Base-by-base conservation (phyloP, 2,113 vertebrate genomes). In the Hippocampus abdominalis region DNA sequence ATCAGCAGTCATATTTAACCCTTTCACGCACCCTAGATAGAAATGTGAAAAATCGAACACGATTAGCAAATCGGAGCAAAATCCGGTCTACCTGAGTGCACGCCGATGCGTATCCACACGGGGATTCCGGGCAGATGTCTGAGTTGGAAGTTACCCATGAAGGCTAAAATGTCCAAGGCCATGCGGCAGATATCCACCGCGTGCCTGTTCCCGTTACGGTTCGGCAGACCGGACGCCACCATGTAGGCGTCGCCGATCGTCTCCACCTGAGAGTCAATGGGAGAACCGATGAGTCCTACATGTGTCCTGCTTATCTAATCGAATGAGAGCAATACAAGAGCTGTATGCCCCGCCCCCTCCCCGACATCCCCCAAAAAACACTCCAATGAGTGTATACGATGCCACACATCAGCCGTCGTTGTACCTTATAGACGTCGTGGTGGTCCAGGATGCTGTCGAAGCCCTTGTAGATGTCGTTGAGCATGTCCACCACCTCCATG, bases 401-500 rank as follows among this genome's bases (percentile, higher is more conserved):
- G 32, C 32, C 32, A 36, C 32, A 36, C 32, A 44, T 44, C 10
- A 13, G 36, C 3, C 18, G 0, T 0, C 1, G 32, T 20, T 1
- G 0, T 76, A 93, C 97, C 96, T 99, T 99, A 85, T 99, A 99
- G 54, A 99, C 97, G 13, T 98, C 96, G 1, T 99, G 96, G 86
- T 94, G 91, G 81, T 98, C 97, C 7, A 98, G 91, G 68, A 99
- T 97, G 81, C 93, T 92, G 87, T 99, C 97, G 21, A 98, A 99
- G 77, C 94, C 94, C 82, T 95, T 96, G 86, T 99, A 99, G 91
- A 99, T 94, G 83, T 98, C 96, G 1, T 98, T 99, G 48, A 99
- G 94, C 96, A 99, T 98, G 91, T 98, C 95, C 80, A 99, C 96
- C 36, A 99, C 96, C 72, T 99, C 97, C 94, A 99, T 98, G 42